Percentiles rank a stretch among this genome's conserved stretches.
phyloP scores from a whole-genome alignment of 2,888 invertebrate genomes.

The Clostera curtula region DNA sequence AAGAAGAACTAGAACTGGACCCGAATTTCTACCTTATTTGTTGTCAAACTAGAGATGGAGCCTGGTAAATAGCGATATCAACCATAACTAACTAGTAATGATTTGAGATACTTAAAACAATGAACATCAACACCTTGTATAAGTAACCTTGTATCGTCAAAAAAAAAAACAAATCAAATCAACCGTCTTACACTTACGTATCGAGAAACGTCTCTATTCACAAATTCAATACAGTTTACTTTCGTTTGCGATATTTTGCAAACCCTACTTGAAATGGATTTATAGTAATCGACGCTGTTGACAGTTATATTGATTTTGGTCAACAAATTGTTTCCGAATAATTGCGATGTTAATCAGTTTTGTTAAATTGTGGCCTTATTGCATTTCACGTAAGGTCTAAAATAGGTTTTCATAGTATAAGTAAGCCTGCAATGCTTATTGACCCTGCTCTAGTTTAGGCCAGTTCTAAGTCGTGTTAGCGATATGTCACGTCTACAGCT shows the following conservation, averaged over 20 bases:
- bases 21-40: no score
- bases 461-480: conserved; percentile 14
- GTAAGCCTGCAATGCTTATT: conserved; percentile 26
- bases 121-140: no score
- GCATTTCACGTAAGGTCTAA: conserved; percentile 17
- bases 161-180: not conserved
- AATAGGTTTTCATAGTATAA: conserved; percentile 6
- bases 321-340: conserved; percentile 24
- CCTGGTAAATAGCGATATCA: no score
- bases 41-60: no score
- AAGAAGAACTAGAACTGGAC: no score
- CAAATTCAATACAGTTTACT: conserved; percentile 5
- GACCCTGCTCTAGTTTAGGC: conserved; percentile 38
- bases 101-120: no score
- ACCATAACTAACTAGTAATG: no score
- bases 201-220: not conserved
- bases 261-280: conserved; percentile 10
- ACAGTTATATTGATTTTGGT: conserved; percentile 41
- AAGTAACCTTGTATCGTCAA: no score
- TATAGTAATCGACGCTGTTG: conserved; percentile 28
- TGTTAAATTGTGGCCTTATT: conserved; percentile 16
- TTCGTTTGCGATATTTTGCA: conserved; percentile 5
- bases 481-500: conserved; percentile 6
- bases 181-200: not conserved
- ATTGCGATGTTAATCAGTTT: conserved; percentile 12